phyloP scores from a whole-genome alignment of 2,888 invertebrate genomes.

The Baronia brevicornis region DNA sequence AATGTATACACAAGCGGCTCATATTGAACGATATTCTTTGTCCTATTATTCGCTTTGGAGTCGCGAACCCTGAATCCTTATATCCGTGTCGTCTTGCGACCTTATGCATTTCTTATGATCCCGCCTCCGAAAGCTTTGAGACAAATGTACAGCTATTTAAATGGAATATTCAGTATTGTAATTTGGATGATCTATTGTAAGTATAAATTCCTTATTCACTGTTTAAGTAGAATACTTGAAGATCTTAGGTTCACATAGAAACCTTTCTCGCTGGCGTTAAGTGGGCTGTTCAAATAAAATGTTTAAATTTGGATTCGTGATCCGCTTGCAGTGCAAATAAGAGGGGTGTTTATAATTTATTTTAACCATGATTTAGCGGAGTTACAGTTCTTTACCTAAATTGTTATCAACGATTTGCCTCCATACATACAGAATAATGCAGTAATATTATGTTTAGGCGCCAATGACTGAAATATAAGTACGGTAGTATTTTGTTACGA shows the following conservation, averaged over 20 bases:
- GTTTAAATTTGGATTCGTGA: slow-evolving; percentile 16
- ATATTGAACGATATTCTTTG: slow-evolving; percentile 25
- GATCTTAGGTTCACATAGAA: slow-evolving; percentile 26
- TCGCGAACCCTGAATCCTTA: slow-evolving; percentile 34
- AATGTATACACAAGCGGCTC: slow-evolving; percentile 15
- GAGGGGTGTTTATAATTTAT: slow-evolving; percentile 15
- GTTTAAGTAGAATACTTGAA: slow-evolving; percentile 51
- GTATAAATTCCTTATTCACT: slow-evolving; percentile 55
- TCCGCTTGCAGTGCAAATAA: slow-evolving; percentile 17
- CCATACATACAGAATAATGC: too few species aligned
- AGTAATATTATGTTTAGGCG: too few species aligned
- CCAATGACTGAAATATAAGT: too few species aligned
- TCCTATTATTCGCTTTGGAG: slow-evolving; percentile 32
- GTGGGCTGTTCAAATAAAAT: slow-evolving; percentile 24
- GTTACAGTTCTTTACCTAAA: too few species aligned
- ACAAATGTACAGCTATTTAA: slow-evolving; percentile 63
- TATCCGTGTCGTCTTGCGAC: slow-evolving; percentile 37
- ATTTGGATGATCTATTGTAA: slow-evolving; percentile 54
- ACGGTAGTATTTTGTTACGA: too few species aligned
- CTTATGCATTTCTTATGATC: slow-evolving; percentile 63
- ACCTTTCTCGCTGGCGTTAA: slow-evolving; percentile 28
- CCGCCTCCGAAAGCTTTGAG: slow-evolving; percentile 51
- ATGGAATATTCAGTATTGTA: slow-evolving; percentile 64
- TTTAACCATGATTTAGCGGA: slow-evolving; percentile 17
- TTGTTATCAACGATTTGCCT: too few species aligned